Evolutionary conservation across 1,140 invertebrate species (phyloP).

Genomic region (Musca domestica): DNA sequence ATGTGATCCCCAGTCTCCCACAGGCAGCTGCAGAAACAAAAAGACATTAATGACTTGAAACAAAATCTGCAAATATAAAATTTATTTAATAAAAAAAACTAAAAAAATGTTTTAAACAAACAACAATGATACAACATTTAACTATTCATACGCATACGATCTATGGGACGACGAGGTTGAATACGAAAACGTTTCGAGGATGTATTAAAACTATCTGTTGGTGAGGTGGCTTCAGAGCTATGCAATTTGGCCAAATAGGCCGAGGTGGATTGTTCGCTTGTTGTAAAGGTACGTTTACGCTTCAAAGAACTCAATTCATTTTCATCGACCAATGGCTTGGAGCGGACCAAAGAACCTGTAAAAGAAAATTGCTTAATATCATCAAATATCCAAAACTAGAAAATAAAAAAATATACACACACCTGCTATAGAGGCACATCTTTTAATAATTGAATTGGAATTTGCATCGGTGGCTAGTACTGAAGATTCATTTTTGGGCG

Average conservation of each 20-base stretch:
- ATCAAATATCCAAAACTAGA: background rate
- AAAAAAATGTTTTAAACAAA: conserved; percentile 18
- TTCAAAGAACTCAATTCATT: conserved; percentile 36
- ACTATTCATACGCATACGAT: conserved; percentile 38
- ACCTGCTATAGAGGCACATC: conserved; percentile 46
- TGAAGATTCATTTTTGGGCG: background rate
- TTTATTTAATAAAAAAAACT: conserved; percentile 8
- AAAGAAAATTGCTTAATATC: background rate
- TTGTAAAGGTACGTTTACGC: conserved; percentile 45
- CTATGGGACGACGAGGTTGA: conserved; percentile 42
- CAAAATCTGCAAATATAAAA: conserved; percentile 11
- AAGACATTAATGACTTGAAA: too few species aligned
- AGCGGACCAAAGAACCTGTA: conserved; percentile 42
- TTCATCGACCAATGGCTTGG: conserved; percentile 28
- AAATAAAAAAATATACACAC: background rate
- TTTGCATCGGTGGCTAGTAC: background rate
- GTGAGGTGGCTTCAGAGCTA: background rate
- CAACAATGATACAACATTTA: background rate
- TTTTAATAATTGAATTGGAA: conserved; percentile 37
- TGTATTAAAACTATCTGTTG: conserved; percentile 14
- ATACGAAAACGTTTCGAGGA: conserved; percentile 49
- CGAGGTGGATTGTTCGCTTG: conserved; percentile 35
- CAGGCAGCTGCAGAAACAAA: too few species aligned
- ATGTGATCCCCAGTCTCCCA: too few species aligned
- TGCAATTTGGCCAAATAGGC: background rate